phyloP scores from a whole-genome alignment of 2,888 invertebrate genomes.

The Galeopsomyia nigrocyanea region DNA sequence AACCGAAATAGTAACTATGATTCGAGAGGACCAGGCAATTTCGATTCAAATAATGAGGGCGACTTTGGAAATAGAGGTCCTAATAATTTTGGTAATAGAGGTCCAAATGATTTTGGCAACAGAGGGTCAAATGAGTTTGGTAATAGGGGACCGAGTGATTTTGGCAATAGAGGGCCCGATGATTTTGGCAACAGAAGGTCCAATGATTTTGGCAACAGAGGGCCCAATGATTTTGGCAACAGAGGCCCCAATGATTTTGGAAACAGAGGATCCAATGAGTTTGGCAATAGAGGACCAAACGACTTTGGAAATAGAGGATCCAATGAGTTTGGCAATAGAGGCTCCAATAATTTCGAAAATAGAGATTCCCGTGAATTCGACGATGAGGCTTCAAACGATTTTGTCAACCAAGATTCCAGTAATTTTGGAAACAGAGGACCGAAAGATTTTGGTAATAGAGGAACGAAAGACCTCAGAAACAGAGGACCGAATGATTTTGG shows the following conservation, averaged over 20 bases:
- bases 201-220: constrained; percentile 34
- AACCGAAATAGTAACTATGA: constrained; percentile 19
- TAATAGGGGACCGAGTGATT: constrained; percentile 10
- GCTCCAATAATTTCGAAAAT: constrained; percentile 47
- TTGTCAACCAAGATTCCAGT: background rate
- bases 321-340: constrained; percentile 25
- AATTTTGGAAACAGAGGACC: constrained; percentile 16
- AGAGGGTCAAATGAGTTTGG: constrained; percentile 40
- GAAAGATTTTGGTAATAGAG: constrained; percentile 28
- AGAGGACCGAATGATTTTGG: constrained; percentile 41
- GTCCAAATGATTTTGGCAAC: constrained; percentile 14
- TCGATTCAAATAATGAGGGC: constrained; percentile 20
- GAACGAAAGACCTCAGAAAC: constrained; percentile 37
- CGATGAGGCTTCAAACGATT: constrained; percentile 13
- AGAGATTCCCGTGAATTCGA: constrained; percentile 45
- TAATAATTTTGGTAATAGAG: constrained; percentile 39
- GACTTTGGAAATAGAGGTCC: constrained; percentile 30
- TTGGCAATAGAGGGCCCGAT: constrained; percentile 21
- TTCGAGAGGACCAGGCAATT: constrained; percentile 49
- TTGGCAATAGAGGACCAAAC: constrained; percentile 15
- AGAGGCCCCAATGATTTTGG: constrained; percentile 21
- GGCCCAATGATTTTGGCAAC: constrained; percentile 40
- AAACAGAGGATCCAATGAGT: constrained; percentile 22
- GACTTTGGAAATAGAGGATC: constrained; percentile 42
- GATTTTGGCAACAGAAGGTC: constrained; percentile 16